Conservation (phyloP, 2,113 vertebrate species). For the Eubucco bourcierii region DNA sequence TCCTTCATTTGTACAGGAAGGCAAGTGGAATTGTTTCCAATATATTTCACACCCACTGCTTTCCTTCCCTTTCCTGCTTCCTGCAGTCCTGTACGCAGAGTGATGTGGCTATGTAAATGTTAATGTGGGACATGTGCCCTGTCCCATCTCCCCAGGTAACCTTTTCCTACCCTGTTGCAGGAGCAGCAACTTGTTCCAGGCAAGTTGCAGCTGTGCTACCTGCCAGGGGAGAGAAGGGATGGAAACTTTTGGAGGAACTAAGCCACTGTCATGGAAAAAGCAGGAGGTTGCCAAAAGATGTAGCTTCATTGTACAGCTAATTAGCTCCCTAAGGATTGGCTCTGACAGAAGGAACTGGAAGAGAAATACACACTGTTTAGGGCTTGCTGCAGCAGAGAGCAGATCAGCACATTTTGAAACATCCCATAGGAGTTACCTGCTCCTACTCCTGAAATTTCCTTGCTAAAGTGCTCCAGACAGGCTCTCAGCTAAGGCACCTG, state of each 20-base stretch:
- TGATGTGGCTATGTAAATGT: fast-evolving
- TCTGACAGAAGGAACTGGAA: not conserved
- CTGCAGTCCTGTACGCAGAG: fast-evolving
- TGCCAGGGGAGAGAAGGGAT: not conserved
- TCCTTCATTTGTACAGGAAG: not conserved
- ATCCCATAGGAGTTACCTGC: not conserved
- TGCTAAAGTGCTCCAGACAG: not conserved
- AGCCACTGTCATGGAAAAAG: not conserved
- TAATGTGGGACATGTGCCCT: fast-evolving
- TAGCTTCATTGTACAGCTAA: not conserved
- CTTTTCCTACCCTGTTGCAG: fast-evolving
- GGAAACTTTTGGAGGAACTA: not conserved
- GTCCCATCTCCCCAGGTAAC: not conserved
- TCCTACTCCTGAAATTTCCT: not conserved
- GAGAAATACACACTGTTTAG: not conserved
- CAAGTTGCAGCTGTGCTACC: not conserved
- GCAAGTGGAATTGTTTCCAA: not conserved
- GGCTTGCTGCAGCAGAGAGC: not conserved
- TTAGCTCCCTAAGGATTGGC: not conserved
- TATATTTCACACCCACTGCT: not conserved
- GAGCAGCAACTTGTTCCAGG: not conserved
- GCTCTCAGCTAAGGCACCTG: not conserved
- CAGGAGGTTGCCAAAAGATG: not conserved
- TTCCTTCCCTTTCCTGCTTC: not conserved
- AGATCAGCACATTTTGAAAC: not conserved